A percentile compares a stretch with the other conserved stretches of the same genome.
phyloP scores from a whole-genome alignment of 1,140 invertebrate genomes.

The Drosophila melanica region DNA sequence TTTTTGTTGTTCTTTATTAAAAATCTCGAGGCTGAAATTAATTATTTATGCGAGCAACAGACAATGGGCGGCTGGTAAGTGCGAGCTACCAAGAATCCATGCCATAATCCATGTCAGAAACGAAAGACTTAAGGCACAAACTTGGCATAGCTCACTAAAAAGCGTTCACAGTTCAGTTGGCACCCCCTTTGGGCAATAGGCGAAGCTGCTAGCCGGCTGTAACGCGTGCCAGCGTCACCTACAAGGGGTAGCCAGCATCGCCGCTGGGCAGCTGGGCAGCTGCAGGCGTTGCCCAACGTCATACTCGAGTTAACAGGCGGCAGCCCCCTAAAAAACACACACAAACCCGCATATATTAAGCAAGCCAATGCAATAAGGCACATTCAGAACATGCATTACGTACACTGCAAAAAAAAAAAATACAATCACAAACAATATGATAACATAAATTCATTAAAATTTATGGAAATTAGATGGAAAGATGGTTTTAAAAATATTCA shows the following conservation, averaged over 20 bases:
- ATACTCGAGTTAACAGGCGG: conserved; percentile 74
- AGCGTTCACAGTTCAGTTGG: conserved; percentile 69
- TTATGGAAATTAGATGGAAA: too few species aligned
- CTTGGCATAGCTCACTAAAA: conserved; percentile 44
- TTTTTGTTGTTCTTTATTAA: conserved; percentile 37
- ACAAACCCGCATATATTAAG: conserved; percentile 67
- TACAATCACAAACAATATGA: not conserved
- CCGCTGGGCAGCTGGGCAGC: conserved; percentile 58
- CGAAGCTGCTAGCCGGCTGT: conserved; percentile 14
- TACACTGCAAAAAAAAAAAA: conserved; percentile 29
- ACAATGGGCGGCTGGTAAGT: conserved; percentile 39
- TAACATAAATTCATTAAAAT: too few species aligned
- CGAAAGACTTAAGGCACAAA: conserved; percentile 59
- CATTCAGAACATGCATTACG: conserved; percentile 15
- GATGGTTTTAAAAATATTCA: too few species aligned
- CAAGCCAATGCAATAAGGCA: conserved; percentile 63
- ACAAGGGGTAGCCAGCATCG: conserved; percentile 20
- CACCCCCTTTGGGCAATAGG: conserved; percentile 38
- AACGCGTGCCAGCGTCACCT: conserved; percentile 71
- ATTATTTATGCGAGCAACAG: conserved; percentile 72
- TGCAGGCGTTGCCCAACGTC: conserved; percentile 70
- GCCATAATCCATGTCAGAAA: conserved; percentile 20
- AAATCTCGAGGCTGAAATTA: conserved; percentile 63
- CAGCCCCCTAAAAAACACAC: conserved; percentile 18
- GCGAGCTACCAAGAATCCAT: conserved; percentile 27